phyloP scores from a whole-genome alignment of 2,797 vertebrate genomes.

The Neoniphon sammara region DNA sequence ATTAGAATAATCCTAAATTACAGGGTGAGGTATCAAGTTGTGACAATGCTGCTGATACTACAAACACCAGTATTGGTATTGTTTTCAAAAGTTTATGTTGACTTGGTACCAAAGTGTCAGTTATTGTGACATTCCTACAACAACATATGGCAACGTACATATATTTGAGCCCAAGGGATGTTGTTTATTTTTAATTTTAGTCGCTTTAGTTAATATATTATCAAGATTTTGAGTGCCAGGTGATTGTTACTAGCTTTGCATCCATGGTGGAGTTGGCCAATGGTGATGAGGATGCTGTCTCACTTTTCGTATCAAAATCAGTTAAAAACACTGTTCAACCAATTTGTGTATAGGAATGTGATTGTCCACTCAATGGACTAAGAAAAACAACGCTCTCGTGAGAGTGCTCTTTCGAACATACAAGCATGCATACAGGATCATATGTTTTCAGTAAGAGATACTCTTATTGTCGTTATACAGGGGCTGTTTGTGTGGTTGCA shows the following conservation, averaged over 20 bases:
- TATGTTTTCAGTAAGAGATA: slow-evolving; percentile 62
- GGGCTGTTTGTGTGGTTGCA: slow-evolving; percentile 44
- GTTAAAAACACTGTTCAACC: background rate
- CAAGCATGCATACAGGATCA: slow-evolving; percentile 12
- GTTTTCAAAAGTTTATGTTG: no score
- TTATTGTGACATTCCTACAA: no score
- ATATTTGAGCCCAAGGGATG: background rate
- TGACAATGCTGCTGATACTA: no score
- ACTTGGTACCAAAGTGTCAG: no score
- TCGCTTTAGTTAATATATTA: background rate
- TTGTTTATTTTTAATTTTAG: background rate
- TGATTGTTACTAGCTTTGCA: background rate
- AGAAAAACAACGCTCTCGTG: slow-evolving; percentile 9
- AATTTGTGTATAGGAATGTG: background rate
- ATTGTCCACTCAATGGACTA: background rate
- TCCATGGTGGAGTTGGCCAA: background rate
- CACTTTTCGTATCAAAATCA: background rate
- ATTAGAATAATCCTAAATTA: no score
- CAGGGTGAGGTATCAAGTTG: no score
- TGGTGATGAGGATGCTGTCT: background rate
- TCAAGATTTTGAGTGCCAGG: background rate
- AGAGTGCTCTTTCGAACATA: slow-evolving; percentile 10
- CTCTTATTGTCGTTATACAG: slow-evolving; percentile 60
- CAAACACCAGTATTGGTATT: no score
- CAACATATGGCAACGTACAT: no score